Evolutionary conservation across 2,113 vertebrate genomes (phyloP).

Genomic region (Phylloscopus trochilus): DNA sequence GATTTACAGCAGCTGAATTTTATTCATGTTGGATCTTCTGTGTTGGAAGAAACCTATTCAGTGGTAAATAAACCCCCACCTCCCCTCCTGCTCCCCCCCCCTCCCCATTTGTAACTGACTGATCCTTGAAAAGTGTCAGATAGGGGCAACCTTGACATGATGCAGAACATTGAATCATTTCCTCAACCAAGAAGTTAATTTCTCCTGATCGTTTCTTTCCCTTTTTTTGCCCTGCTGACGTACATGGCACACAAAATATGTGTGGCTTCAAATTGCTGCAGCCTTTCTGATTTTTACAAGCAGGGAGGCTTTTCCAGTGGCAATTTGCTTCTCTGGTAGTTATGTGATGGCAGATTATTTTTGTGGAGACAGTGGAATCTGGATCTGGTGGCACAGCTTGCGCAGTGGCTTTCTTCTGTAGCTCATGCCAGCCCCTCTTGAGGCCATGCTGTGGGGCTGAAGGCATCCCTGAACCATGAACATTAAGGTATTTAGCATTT

Average conservation of each 20-base stretch:
- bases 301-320: neutral
- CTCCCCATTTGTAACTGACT: neutral
- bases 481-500: neutral
- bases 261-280: neutral
- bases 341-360: neutral
- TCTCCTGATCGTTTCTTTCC: neutral
- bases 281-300: neutral
- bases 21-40: neutral
- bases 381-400: neutral
- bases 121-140: neutral
- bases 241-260: neutral
- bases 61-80: neutral
- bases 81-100: rapidly evolving
- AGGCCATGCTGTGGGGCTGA: neutral
- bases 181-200: neutral
- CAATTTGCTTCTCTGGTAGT: neutral
- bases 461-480: neutral
- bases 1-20: neutral
- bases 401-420: neutral
- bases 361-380: neutral
- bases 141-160: neutral
- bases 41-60: neutral
- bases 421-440: neutral
- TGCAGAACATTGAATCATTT: neutral
- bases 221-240: neutral